Evolutionary conservation across 2,888 invertebrate genomes (phyloP).

Genomic region (Prosopocoilus inquinatus): DNA sequence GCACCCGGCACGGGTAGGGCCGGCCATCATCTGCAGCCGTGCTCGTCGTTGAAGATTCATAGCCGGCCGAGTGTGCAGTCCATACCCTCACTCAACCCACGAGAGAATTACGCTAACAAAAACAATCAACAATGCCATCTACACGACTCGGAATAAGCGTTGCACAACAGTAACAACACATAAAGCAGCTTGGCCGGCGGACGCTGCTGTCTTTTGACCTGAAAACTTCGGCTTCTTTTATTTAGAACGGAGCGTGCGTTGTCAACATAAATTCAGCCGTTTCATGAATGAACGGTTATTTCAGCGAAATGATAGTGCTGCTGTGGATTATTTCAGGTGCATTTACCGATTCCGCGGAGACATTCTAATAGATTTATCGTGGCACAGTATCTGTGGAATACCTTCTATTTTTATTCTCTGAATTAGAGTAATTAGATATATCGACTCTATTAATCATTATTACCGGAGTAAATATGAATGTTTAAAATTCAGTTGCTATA

Average conservation of each 20-base stretch:
- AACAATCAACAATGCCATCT: constrained; percentile 2
- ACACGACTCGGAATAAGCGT: neutral
- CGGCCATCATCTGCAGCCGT: constrained; percentile 45
- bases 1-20: constrained; percentile 38
- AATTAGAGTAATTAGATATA: no score
- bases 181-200: neutral
- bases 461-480: no score
- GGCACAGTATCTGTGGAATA: neutral
- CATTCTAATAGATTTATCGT: constrained; percentile 9
- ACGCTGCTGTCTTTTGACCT: constrained; percentile 7
- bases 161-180: neutral
- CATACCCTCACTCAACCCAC: neutral
- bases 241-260: constrained; percentile 6
- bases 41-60: constrained; percentile 38
- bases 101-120: constrained; percentile 1
- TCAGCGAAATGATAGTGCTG: constrained; percentile 6
- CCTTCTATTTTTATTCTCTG: no score
- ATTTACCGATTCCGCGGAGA: constrained; percentile 11
- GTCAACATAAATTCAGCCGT: constrained; percentile 3
- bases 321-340: constrained; percentile 8
- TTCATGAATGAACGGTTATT: constrained; percentile 10
- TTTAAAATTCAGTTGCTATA: no score
- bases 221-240: constrained; percentile 6
- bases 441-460: no score
- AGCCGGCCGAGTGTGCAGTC: constrained; percentile 23